phyloP scores from a whole-genome alignment of 2,113 vertebrate genomes.

The Suricata suricatta region DNA sequence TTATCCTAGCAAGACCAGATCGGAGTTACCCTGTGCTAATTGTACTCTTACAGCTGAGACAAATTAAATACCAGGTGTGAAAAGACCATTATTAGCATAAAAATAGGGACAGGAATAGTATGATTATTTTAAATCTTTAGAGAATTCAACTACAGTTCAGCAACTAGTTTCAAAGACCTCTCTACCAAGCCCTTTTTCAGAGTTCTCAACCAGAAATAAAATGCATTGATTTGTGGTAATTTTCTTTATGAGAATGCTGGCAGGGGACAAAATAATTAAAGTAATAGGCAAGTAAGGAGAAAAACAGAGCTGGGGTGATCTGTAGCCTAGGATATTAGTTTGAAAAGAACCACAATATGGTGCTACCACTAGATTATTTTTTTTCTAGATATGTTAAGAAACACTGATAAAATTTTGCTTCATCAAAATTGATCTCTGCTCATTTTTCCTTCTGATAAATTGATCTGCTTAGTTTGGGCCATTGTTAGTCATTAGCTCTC shows the following conservation, averaged over 20 bases:
- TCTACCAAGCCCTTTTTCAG: neutral
- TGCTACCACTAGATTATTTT: neutral
- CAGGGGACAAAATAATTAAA: neutral
- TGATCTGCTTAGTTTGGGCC: neutral
- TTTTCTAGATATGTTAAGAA: neutral
- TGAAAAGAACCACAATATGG: neutral
- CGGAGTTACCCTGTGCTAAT: neutral
- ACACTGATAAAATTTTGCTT: neutral
- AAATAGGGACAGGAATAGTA: neutral
- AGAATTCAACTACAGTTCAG: neutral
- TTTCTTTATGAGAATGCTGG: neutral
- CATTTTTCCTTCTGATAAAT: conserved; percentile 5
- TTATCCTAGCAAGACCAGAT: conserved; percentile 4
- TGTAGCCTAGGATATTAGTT: neutral
- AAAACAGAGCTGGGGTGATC: neutral
- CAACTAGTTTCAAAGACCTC: neutral
- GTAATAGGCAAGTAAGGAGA: neutral
- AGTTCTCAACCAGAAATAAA: neutral
- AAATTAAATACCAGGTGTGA: neutral
- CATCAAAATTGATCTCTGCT: neutral
- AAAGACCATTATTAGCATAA: neutral
- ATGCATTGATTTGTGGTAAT: neutral
- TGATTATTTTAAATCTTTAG: conserved; percentile 37
- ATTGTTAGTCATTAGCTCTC: neutral
- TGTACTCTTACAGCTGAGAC: neutral